Evolutionary conservation across 2,888 invertebrate species (phyloP).

Genomic region (Linnaemya vulpina): DNA sequence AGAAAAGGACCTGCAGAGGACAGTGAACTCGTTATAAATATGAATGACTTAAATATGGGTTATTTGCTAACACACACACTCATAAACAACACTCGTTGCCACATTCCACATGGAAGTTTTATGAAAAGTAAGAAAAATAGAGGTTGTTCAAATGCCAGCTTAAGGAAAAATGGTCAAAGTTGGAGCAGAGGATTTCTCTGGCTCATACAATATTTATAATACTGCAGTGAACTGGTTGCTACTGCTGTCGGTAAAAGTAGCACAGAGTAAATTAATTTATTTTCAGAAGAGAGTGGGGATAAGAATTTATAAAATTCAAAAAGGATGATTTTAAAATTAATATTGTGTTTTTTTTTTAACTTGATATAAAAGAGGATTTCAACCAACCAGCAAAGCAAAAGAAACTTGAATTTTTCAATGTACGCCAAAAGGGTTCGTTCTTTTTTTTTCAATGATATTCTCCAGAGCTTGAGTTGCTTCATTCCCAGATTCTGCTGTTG

Average conservation of each 20-base stretch:
- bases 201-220: conserved; percentile 27
- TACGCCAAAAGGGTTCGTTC: neutral
- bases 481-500: neutral
- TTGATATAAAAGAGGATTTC: neutral
- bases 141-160: conserved; percentile 5
- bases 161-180: conserved; percentile 24
- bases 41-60: conserved; percentile 64
- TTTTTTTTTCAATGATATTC: neutral
- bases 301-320: neutral
- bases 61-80: conserved; percentile 21
- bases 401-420: neutral
- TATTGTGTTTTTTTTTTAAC: neutral
- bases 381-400: neutral
- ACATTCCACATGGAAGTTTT: neutral
- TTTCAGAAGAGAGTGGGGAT: neutral
- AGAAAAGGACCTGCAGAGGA: conserved; percentile 57
- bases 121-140: conserved; percentile 7
- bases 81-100: neutral
- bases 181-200: neutral
- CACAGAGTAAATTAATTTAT: conserved; percentile 4
- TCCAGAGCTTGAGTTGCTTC: neutral
- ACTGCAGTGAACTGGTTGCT: conserved; percentile 52
- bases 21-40: conserved; percentile 68
- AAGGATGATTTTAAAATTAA: neutral
- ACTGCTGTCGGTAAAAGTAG: neutral